Conservation (phyloP, 2,113 vertebrate genomes). For the Gymnobelideus leadbeateri region DNA sequence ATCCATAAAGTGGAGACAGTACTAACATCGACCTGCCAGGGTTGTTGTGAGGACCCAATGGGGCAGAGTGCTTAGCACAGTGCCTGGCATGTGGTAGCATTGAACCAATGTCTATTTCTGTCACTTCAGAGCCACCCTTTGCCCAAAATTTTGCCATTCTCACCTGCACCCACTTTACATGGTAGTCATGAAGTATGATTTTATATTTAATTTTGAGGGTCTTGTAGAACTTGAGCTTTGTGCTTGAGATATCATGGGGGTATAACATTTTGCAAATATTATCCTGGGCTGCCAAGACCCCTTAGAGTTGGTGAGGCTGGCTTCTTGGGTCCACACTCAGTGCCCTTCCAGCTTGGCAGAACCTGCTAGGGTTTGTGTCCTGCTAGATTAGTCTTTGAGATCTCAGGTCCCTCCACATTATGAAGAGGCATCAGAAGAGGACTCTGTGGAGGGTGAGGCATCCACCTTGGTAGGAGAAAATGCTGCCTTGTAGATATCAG, state of each 20-base stretch:
- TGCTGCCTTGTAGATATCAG: no score
- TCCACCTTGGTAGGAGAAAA: no score
- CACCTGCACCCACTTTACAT: not conserved
- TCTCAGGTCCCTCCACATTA: no score
- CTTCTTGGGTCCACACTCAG: no score
- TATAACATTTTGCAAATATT: no score
- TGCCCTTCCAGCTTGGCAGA: no score
- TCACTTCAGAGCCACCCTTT: not conserved
- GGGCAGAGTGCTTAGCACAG: not conserved
- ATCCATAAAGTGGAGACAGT: not conserved
- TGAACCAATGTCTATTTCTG: not conserved
- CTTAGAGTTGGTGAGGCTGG: no score
- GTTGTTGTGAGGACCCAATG: not conserved
- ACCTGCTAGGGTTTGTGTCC: no score
- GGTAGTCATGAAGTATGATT: not conserved
- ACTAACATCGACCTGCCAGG: not conserved
- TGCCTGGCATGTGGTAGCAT: not conserved
- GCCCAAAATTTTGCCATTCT: not conserved
- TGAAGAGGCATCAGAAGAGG: no score
- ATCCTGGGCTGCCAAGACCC: no score
- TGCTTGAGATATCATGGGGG: not conserved
- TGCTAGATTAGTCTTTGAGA: no score
- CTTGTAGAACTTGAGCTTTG: not conserved
- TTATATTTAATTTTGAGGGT: not conserved
- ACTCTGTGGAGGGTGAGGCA: no score